Percentiles rank a stretch among this genome's conserved stretches.
Conservation (phyloP, 2,113 vertebrate species). For the Thryonomys swinderianus region DNA sequence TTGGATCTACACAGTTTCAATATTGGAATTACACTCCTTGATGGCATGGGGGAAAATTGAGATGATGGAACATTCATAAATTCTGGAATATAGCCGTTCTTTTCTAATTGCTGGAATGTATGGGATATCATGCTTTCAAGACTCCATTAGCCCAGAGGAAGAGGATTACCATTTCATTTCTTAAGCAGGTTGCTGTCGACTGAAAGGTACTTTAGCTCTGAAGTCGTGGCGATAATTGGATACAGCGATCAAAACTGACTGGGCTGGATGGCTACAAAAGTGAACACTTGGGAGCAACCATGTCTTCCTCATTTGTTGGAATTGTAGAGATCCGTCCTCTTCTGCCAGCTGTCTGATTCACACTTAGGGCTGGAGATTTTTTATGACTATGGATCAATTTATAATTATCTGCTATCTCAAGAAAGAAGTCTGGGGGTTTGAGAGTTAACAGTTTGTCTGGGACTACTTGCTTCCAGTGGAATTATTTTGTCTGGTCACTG, state of each 20-base stretch:
- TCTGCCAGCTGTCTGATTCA: slow-evolving; percentile 86
- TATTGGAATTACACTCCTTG: slow-evolving; percentile 88
- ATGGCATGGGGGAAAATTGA: slow-evolving; percentile 85
- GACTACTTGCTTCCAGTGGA: slow-evolving; percentile 89
- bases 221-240: slow-evolving; percentile 85
- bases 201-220: slow-evolving; percentile 85
- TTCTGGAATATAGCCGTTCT: slow-evolving; percentile 87
- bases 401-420: slow-evolving; percentile 86
- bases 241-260: slow-evolving; percentile 85
- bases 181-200: slow-evolving; percentile 80
- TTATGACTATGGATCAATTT: slow-evolving; percentile 87
- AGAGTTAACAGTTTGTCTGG: slow-evolving; percentile 87
- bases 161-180: slow-evolving; percentile 87
- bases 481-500: slow-evolving; percentile 87
- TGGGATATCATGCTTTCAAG: slow-evolving; percentile 86
- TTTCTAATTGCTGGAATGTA: slow-evolving; percentile 86
- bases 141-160: slow-evolving; percentile 85
- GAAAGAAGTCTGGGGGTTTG: slow-evolving; percentile 90
- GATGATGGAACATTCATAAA: slow-evolving; percentile 84
- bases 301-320: slow-evolving; percentile 78
- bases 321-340: slow-evolving; percentile 76
- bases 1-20: slow-evolving; percentile 89
- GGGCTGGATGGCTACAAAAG: slow-evolving; percentile 88
- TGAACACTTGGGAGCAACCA: slow-evolving; percentile 80
- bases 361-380: slow-evolving; percentile 86